Evolutionary conservation across 2,888 invertebrate species (phyloP).

Genomic region (Synanthedon vespiformis): DNA sequence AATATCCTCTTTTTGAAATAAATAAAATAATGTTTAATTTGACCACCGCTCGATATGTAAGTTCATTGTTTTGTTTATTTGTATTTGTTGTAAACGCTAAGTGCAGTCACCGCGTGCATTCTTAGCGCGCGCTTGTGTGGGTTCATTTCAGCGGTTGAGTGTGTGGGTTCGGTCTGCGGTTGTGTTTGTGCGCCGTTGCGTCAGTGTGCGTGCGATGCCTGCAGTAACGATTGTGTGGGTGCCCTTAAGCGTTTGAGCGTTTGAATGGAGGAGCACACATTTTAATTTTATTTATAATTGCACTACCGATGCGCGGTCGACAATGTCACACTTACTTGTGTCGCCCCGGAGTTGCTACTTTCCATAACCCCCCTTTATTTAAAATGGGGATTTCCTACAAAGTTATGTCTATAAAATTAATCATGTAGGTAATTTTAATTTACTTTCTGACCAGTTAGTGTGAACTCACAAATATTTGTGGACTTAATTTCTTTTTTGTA

Average conservation of each 20-base stretch:
- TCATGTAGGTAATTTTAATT: no score
- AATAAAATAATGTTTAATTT: no score
- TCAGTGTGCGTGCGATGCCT: conserved; percentile 40
- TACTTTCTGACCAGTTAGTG: no score
- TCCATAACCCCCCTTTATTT: conserved; percentile 37
- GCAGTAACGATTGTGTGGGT: conserved; percentile 34
- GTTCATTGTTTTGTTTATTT: conserved; percentile 66
- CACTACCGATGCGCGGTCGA: conserved; percentile 59
- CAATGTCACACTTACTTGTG: conserved; percentile 53
- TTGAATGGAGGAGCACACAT: conserved; percentile 70
- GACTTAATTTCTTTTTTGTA: no score
- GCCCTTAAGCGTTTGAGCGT: conserved; percentile 65
- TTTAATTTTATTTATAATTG: conserved; percentile 66
- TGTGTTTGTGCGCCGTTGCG: conserved; percentile 28
- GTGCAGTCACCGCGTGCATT: conserved; percentile 71
- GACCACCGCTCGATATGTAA: conserved; percentile 30
- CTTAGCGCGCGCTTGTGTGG: conserved; percentile 47
- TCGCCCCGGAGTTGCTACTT: conserved; percentile 15
- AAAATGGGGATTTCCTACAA: conserved; percentile 25
- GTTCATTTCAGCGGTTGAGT: conserved; percentile 13
- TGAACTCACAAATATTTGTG: no score
- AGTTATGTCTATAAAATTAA: background rate
- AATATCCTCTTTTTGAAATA: no score
- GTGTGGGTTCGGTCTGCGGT: conserved; percentile 10
- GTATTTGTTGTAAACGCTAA: conserved; percentile 67